A percentile compares a stretch with the other conserved stretches of the same genome.
Conservation (phyloP, 2,797 vertebrate species). For the Natrix natrix region DNA sequence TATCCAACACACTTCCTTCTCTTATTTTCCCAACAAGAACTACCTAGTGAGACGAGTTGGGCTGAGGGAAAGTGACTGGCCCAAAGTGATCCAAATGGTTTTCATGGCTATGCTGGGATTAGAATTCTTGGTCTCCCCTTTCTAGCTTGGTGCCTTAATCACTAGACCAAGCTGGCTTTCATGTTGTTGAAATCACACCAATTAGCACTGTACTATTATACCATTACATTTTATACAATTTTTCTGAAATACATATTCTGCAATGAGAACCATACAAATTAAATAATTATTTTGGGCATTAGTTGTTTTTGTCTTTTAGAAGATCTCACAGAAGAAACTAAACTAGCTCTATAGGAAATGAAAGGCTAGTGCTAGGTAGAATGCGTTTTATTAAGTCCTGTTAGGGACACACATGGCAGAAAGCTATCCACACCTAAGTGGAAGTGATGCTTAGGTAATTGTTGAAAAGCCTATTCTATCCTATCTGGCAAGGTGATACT, state of each 20-base stretch:
- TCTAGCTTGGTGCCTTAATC: neutral
- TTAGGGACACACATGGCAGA: neutral
- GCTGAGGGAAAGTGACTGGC: neutral
- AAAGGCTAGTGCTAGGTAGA: neutral
- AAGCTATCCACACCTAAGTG: neutral
- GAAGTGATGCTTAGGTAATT: neutral
- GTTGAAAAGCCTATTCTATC: neutral
- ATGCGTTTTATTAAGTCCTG: neutral
- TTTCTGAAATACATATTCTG: neutral
- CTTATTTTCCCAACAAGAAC: neutral
- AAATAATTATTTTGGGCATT: neutral
- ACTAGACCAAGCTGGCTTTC: neutral
- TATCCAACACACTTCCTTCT: neutral
- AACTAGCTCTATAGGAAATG: neutral
- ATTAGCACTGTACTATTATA: neutral
- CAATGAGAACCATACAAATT: neutral
- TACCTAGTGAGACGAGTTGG: neutral
- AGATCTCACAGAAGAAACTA: neutral
- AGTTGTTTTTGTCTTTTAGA: neutral
- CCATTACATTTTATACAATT: neutral
- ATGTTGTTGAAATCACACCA: neutral
- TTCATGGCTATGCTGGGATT: neutral
- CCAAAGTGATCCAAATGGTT: neutral
- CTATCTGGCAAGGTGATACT: neutral
- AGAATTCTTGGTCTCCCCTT: neutral